These are phyloP conservation scores for Mamestra brassicae DNA, from an alignment of 2,888 invertebrate species.

Conservation along the genomic window DNA sequence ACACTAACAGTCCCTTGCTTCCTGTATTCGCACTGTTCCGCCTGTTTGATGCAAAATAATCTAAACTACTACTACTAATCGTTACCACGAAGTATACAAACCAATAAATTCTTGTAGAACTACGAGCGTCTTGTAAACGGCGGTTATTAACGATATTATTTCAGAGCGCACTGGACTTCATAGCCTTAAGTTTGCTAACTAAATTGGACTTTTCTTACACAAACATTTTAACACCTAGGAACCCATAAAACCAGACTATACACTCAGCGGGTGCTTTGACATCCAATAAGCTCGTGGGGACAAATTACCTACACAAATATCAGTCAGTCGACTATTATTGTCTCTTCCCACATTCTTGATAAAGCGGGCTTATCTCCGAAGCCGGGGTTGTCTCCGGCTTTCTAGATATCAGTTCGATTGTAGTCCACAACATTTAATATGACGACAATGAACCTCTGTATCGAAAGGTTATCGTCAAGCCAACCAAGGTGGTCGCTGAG, in stretches of 20 bases:
- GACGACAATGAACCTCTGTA: constrained; percentile 77
- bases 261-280: neutral
- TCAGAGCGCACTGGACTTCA: neutral
- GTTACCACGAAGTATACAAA: neutral
- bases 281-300: neutral
- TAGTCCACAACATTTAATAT: constrained; percentile 50
- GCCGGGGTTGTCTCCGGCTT: constrained; percentile 60
- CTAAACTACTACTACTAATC: neutral
- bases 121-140: neutral
- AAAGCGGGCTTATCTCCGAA: constrained; percentile 35
- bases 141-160: constrained; percentile 6
- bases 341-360: constrained; percentile 37
- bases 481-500: constrained; percentile 70
- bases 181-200: neutral
- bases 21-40: neutral
- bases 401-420: constrained; percentile 51
- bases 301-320: constrained; percentile 15
- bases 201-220: too few species aligned
- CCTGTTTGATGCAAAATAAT: neutral
- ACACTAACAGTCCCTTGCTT: constrained; percentile 3
- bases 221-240: neutral
- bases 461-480: constrained; percentile 74
- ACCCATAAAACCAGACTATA: neutral
- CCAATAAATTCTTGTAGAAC: neutral
- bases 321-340: neutral